A percentile compares a stretch with the other conserved stretches of the same genome.
Evolutionary conservation across 1,140 invertebrate genomes (phyloP).

Genomic region (Episyrphus balteatus): DNA sequence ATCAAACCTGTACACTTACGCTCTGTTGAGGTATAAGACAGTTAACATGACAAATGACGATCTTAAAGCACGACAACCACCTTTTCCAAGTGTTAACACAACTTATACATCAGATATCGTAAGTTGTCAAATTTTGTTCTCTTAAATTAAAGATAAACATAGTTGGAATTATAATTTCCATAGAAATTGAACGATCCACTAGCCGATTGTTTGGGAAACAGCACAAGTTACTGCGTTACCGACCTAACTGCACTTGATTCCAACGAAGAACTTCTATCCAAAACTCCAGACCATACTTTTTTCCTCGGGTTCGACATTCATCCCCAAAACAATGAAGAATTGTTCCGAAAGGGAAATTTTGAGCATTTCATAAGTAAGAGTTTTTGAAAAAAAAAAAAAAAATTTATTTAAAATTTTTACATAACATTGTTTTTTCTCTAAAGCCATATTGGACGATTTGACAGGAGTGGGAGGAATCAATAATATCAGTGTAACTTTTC

Average conservation of each 20-base stretch:
- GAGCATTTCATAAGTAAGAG: constrained; percentile 4
- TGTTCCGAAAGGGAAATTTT: constrained; percentile 4
- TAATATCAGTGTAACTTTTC: constrained; percentile 47
- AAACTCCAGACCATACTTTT: constrained; percentile 6
- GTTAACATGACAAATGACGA: not conserved
- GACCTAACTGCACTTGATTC: constrained; percentile 1
- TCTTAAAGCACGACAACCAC: not conserved
- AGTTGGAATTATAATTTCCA: not conserved
- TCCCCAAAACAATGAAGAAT: constrained; percentile 4
- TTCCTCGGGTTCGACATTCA: constrained; percentile 7
- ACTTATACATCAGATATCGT: constrained; percentile 2
- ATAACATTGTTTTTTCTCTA: too few relatives aligned
- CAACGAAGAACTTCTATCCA: constrained; percentile 1
- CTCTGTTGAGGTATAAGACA: constrained; percentile 7
- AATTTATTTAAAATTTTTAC: too few relatives aligned
- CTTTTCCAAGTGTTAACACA: constrained; percentile 1
- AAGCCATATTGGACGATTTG: constrained; percentile 3
- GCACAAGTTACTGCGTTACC: constrained; percentile 5
- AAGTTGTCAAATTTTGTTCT: not conserved
- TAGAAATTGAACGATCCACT: constrained; percentile 7
- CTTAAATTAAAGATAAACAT: not conserved
- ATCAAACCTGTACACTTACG: constrained; percentile 4
- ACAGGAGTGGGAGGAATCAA: constrained; percentile 37
- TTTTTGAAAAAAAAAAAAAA: not conserved
- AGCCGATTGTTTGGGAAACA: not conserved